Base-by-base conservation (phyloP, 2,113 vertebrate species). In the Piprites chloris region DNA sequence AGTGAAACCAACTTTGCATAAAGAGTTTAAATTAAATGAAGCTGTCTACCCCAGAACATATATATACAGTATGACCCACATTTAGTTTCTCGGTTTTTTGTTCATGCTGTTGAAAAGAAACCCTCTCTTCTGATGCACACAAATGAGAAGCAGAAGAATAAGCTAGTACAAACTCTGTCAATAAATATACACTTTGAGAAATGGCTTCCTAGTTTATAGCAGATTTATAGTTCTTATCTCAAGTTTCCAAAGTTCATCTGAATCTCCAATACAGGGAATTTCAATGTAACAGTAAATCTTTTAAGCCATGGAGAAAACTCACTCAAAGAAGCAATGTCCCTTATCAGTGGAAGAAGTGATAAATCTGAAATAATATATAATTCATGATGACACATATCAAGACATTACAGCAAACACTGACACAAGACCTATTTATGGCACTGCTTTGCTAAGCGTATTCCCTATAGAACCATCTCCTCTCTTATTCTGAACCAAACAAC, bases 291-390 rank as follows among this genome's bases (percentile, higher is more conserved):
- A 47, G 90, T 98, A 87, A 98, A 98, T 98, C 97, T 98, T 98
- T 93, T 77, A 97, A 97, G 96, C 95, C 96, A 96, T 56, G 93
- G 97, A 96, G 93, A 97, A 97, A 96, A 96, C 87, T 95, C 96
- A 94, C 95, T 97, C 89, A 78, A 92, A 97, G 95, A 89, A 97
- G 96, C 83, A 82, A 69, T 95, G 96, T 96, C 93, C 95, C 93
- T 96, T 97, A 97, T 96, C 95, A 87, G 93, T 41, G 19, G 87
- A 94, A 97, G 85, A 97, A 97, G 96, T 79, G 96, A 98, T 97
- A 97, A 97, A 97, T 98, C 97, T 97, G 87, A 96, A 97, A 96
- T 97, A 97, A 98, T 98, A 98, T 98, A 97, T 98, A 98, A 98
- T 98, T 98, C 97, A 98, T 96, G 96, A 97, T 95, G 91, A 97